Evolutionary conservation across 2,113 vertebrate species (phyloP).

Genomic region (Megaceryle maxima): DNA sequence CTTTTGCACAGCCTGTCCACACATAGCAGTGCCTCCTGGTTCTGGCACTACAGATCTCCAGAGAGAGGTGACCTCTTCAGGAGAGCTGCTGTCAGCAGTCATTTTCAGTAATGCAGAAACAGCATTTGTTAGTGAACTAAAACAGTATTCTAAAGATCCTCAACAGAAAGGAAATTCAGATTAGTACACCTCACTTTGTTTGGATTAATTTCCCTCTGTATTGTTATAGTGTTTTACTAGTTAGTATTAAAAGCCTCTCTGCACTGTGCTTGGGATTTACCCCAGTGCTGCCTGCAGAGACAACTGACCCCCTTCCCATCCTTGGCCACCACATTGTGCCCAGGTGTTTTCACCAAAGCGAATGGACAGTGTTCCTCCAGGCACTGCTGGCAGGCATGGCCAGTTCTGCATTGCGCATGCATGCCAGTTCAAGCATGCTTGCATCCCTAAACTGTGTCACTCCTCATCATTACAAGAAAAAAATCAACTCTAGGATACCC

Average conservation of each 20-base stretch:
- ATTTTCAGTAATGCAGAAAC: not conserved
- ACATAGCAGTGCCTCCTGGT: not conserved
- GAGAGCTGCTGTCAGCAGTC: not conserved
- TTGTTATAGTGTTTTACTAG: not conserved
- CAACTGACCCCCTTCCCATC: not conserved
- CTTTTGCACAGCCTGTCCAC: not conserved
- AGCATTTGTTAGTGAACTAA: not conserved
- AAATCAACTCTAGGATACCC: not conserved
- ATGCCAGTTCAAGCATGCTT: fast-evolving
- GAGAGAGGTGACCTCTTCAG: not conserved
- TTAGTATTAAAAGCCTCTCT: not conserved
- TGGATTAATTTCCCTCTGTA: not conserved
- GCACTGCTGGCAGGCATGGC: fast-evolving
- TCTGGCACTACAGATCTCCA: not conserved
- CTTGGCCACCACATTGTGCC: not conserved
- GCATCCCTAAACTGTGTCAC: not conserved
- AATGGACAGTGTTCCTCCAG: not conserved
- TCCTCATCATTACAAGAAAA: not conserved
- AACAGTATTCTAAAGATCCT: not conserved
- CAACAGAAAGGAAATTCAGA: not conserved
- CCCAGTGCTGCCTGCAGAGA: not conserved
- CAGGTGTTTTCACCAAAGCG: not conserved
- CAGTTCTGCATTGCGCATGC: not conserved
- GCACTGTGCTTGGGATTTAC: not conserved
- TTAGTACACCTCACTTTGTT: not conserved